These are phyloP conservation scores for Spialia ferax DNA, from an alignment of 2,888 invertebrate genomes.

Conservation along the genomic window DNA sequence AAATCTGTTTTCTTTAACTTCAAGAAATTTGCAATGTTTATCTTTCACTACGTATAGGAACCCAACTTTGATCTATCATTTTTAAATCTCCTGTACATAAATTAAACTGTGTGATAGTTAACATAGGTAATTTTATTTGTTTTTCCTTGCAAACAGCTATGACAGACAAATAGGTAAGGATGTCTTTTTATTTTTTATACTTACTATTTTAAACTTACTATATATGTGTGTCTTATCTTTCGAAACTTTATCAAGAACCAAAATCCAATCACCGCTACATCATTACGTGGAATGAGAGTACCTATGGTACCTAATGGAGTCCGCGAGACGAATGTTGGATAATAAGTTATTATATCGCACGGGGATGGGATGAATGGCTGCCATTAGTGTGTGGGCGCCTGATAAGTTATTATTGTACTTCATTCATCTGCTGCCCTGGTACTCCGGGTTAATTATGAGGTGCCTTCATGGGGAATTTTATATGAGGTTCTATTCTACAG, in stretches of 20 bases:
- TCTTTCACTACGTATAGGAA: no score
- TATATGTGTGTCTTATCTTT: no score
- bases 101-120: no score
- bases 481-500: neutral
- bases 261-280: neutral
- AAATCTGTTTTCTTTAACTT: no score
- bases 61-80: no score
- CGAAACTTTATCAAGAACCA: neutral
- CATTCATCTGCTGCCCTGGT: slow-evolving; percentile 24
- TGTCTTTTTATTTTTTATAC: no score
- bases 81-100: no score
- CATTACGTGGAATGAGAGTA: neutral
- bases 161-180: no score
- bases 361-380: slow-evolving; percentile 27
- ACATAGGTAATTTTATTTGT: no score
- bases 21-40: no score
- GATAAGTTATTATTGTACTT: slow-evolving; percentile 36
- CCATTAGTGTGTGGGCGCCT: slow-evolving; percentile 26
- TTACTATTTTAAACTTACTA: no score
- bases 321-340: slow-evolving; percentile 14
- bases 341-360: slow-evolving; percentile 27
- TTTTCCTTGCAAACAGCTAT: no score
- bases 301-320: neutral
- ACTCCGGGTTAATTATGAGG: neutral
- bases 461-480: neutral